Evolutionary conservation across 35 echinoderm and acorn worm species (phyloP).

Genomic region (Lytechinus variegatus): DNA sequence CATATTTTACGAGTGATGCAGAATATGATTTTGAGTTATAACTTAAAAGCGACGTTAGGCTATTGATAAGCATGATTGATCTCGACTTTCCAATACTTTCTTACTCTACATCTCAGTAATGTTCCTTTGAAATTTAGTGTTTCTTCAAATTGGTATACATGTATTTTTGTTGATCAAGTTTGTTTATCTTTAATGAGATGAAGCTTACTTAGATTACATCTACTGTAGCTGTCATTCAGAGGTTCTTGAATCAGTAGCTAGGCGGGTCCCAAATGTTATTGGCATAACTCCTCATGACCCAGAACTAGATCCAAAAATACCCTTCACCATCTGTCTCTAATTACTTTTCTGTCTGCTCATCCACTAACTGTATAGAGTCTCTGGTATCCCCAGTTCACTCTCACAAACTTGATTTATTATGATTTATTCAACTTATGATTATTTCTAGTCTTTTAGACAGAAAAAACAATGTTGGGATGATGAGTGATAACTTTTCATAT

Average conservation of each 20-base stretch:
- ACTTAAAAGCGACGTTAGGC: too few species aligned
- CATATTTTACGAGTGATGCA: too few species aligned
- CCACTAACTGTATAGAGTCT: background rate
- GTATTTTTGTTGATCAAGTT: background rate
- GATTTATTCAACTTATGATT: too few species aligned
- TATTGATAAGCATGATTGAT: background rate
- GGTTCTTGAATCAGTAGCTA: background rate
- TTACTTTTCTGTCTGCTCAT: background rate
- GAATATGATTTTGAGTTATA: too few species aligned
- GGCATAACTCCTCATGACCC: background rate
- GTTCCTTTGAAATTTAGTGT: background rate
- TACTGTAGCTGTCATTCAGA: background rate
- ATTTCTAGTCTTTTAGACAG: too few species aligned
- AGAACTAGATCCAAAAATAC: constrained; percentile 12
- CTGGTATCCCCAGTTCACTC: background rate
- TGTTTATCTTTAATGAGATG: background rate
- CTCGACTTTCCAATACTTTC: background rate
- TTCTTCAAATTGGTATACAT: too few species aligned
- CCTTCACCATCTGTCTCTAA: background rate
- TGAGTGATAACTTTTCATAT: too few species aligned
- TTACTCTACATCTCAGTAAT: background rate
- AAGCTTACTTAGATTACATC: background rate
- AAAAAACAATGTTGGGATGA: too few species aligned
- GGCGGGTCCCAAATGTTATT: background rate
- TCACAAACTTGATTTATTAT: background rate